Evolutionary conservation across 2,888 invertebrate genomes (phyloP).

Genomic region (Epinotia demarniana): DNA sequence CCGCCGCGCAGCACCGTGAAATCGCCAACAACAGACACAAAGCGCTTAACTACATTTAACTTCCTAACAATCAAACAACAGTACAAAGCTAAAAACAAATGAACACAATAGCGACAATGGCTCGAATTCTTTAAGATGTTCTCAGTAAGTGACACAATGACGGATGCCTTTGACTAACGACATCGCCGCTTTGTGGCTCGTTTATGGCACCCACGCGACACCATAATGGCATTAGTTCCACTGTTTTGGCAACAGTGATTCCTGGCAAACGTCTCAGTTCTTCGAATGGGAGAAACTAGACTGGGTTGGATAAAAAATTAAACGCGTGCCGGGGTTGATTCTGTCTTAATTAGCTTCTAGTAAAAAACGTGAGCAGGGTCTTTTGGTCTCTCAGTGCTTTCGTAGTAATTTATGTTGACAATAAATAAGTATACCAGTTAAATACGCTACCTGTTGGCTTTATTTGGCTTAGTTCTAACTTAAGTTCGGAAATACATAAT

Average conservation of each 20-base stretch:
- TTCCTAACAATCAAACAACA: slow-evolving; percentile 80
- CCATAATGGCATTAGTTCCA: slow-evolving; percentile 81
- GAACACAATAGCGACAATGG: slow-evolving; percentile 65
- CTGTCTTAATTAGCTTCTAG: slow-evolving; percentile 13
- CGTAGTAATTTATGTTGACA: background rate
- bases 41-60: slow-evolving; percentile 80
- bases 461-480: background rate
- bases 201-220: slow-evolving; percentile 84
- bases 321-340: slow-evolving; percentile 66
- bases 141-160: slow-evolving; percentile 69
- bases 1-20: slow-evolving; percentile 70
- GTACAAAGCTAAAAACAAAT: slow-evolving; percentile 73
- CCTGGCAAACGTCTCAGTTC: slow-evolving; percentile 63
- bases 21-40: slow-evolving; percentile 73
- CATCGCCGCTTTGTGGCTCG: slow-evolving; percentile 76
- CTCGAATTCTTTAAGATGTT: slow-evolving; percentile 65
- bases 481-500: too few relatives aligned
- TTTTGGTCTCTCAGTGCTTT: background rate
- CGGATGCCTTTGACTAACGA: slow-evolving; percentile 74
- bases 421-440: background rate
- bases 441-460: background rate
- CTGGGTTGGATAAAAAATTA: slow-evolving; percentile 66
- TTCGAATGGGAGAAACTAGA: slow-evolving; percentile 74
- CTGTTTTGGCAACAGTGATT: slow-evolving; percentile 78
- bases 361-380: slow-evolving; percentile 21